These are phyloP conservation scores for Petromus typicus DNA, from an alignment of 2,113 vertebrate species.

Conservation along the genomic window DNA sequence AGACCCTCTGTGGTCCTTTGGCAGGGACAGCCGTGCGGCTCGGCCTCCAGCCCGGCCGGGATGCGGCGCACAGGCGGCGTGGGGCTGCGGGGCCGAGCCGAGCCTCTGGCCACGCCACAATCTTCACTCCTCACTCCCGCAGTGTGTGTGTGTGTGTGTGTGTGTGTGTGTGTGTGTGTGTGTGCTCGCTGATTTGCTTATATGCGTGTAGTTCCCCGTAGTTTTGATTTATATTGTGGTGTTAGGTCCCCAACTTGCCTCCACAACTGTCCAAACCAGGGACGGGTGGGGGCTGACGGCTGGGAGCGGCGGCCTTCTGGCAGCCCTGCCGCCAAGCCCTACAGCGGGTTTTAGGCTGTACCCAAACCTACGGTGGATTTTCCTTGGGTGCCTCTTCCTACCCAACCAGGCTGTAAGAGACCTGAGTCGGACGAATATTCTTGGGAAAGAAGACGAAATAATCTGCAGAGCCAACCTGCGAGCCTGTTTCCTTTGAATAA, in stretches of 20 bases:
- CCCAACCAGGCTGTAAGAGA: not conserved
- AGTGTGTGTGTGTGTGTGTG: not conserved
- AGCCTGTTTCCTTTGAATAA: constrained; percentile 89
- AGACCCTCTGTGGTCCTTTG: not conserved
- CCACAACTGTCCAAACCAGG: not conserved
- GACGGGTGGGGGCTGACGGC: not conserved
- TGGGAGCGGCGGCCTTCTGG: not conserved
- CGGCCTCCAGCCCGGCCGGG: not conserved
- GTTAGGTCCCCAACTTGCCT: not conserved
- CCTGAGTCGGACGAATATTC: constrained; percentile 62
- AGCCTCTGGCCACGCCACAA: not conserved
- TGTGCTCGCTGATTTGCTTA: not conserved
- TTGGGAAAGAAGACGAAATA: constrained; percentile 82
- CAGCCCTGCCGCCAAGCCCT: not conserved
- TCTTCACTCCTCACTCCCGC: not conserved
- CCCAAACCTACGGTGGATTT: not conserved
- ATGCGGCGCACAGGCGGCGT: accelerated
- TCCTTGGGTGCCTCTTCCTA: constrained; percentile 31
- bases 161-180: not conserved
- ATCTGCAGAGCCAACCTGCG: constrained; percentile 80
- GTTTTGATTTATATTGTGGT: not conserved
- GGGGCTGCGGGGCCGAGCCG: not conserved
- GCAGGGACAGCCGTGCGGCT: not conserved
- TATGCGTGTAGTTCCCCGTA: not conserved
- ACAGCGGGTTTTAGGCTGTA: not conserved